Evolutionary conservation across 2,113 vertebrate species (phyloP).

Genomic region (Pygoscelis antarcticus): DNA sequence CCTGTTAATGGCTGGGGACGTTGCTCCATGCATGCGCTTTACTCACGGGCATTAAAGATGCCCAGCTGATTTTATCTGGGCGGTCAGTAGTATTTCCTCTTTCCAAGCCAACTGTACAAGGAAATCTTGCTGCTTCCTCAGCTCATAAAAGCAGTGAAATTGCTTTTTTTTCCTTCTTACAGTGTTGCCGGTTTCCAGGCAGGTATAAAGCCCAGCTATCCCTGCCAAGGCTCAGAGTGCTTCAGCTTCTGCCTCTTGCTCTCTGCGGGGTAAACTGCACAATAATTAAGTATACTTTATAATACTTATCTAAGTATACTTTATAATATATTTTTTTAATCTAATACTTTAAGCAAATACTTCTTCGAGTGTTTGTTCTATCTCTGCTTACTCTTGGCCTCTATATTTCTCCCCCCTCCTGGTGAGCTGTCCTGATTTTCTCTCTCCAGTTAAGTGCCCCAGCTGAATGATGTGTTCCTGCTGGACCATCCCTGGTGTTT

Average conservation of each 20-base stretch:
- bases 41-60: not conserved
- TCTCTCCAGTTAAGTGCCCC: not conserved
- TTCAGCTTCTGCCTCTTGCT: not conserved
- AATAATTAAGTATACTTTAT: not conserved
- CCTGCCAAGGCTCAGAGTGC: not conserved
- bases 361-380: not conserved
- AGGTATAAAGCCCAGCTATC: not conserved
- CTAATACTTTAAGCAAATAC: not conserved
- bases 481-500: not conserved
- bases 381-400: not conserved
- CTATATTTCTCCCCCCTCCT: not conserved
- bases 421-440: not conserved
- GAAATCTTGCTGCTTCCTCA: not conserved
- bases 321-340: not conserved
- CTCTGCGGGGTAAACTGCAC: not conserved
- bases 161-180: not conserved
- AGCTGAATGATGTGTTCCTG: not conserved
- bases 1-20: not conserved
- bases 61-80: not conserved
- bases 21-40: not conserved
- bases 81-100: not conserved
- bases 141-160: not conserved
- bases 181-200: not conserved
- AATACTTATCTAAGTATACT: not conserved
- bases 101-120: not conserved